Evolutionary conservation across 2,113 vertebrate genomes (phyloP).

Genomic region (Crotalus horridus): DNA sequence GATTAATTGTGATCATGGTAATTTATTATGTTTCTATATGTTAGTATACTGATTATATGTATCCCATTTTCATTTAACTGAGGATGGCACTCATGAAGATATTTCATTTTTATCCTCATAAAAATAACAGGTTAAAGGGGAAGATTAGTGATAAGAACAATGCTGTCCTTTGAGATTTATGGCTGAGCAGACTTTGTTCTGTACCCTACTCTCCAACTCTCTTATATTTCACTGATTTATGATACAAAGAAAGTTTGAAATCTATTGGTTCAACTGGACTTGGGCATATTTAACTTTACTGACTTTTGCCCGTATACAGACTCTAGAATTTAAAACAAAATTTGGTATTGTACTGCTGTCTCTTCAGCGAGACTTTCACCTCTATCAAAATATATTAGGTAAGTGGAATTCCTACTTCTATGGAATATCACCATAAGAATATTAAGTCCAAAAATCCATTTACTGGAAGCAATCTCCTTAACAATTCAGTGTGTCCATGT

Average conservation of each 20-base stretch:
- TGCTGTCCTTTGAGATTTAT: neutral
- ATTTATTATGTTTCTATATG: neutral
- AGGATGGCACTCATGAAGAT: neutral
- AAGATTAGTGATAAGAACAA: neutral
- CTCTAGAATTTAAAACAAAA: neutral
- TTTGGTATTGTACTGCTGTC: no score
- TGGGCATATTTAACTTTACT: neutral
- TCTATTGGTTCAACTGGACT: neutral
- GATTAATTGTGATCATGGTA: neutral
- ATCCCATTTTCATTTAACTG: neutral
- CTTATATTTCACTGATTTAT: neutral
- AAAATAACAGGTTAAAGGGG: neutral
- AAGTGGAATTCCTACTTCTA: neutral
- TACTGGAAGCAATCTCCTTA: neutral
- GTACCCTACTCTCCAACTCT: neutral
- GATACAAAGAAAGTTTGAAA: neutral
- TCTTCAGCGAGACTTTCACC: neutral
- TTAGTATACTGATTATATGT: neutral
- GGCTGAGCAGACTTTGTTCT: neutral
- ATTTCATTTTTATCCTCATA: neutral
- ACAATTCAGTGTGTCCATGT: neutral
- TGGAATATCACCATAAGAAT: neutral
- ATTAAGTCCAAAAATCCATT: neutral
- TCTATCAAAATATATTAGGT: neutral
- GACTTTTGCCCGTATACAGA: neutral